A percentile compares a stretch with the other conserved stretches of the same genome.
These are phyloP conservation scores for Lepidurus packardi DNA, from an alignment of 1,140 invertebrate species.

Conservation along the genomic window DNA sequence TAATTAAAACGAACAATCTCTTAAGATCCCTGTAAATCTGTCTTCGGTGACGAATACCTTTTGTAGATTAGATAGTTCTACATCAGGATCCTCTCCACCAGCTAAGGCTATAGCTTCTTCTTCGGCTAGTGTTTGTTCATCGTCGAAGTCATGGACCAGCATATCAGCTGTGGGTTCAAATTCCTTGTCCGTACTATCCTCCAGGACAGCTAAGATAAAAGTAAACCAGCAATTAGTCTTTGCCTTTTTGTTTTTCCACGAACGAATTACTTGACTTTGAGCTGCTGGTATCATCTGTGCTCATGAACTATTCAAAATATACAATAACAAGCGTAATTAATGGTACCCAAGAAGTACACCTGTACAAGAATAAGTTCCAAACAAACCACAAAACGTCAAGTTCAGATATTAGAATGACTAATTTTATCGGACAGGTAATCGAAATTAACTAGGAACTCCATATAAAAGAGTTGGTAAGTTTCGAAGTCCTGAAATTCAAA, in stretches of 20 bases:
- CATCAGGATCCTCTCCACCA: constrained; percentile 74
- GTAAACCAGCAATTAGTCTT: background rate
- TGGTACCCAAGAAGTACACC: background rate
- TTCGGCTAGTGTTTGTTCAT: constrained; percentile 90
- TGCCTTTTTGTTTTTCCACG: background rate
- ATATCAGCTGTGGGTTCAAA: constrained; percentile 73
- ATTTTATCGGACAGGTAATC: too few relatives aligned
- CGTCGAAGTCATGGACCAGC: constrained; percentile 95
- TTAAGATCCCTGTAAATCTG: background rate
- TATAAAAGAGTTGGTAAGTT: too few relatives aligned
- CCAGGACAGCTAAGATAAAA: constrained; percentile 24
- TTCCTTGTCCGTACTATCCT: constrained; percentile 49
- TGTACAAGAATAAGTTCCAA: background rate
- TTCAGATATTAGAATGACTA: too few relatives aligned
- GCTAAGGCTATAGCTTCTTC: constrained; percentile 90
- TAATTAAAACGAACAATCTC: constrained; percentile 31
- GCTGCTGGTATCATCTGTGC: background rate
- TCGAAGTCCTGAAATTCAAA: too few relatives aligned
- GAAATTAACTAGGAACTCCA: too few relatives aligned
- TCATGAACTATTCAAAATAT: background rate
- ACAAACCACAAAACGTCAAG: background rate
- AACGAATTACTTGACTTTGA: constrained; percentile 4
- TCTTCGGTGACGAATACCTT: constrained; percentile 53
- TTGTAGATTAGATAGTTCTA: constrained; percentile 80
- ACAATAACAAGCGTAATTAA: background rate